Evolutionary conservation across 2,888 invertebrate genomes (phyloP).

Genomic region (Nomada flava): DNA sequence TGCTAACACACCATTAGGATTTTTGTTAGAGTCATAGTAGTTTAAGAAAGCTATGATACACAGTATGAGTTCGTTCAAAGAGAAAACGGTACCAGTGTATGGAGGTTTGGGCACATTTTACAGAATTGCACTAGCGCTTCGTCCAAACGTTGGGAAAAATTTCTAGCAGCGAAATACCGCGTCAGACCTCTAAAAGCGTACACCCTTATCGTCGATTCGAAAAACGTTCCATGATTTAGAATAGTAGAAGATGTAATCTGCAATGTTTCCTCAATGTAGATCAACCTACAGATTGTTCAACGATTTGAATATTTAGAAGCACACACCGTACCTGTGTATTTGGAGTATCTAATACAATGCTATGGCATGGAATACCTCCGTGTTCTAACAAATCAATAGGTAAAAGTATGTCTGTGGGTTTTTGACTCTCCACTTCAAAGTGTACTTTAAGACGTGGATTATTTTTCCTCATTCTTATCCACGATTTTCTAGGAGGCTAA

Average conservation of each 20-base stretch:
- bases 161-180: constrained; percentile 87
- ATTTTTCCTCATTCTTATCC: constrained; percentile 85
- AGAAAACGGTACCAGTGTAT: constrained; percentile 87
- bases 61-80: constrained; percentile 63
- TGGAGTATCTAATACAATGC: constrained; percentile 80
- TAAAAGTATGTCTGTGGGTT: constrained; percentile 87
- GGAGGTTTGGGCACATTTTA: constrained; percentile 88
- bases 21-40: constrained; percentile 59
- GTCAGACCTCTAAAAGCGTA: constrained; percentile 90
- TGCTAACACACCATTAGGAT: constrained; percentile 60
- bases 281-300: not conserved
- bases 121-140: constrained; percentile 88
- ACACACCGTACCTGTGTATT: constrained; percentile 74
- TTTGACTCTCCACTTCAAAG: constrained; percentile 87
- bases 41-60: constrained; percentile 48
- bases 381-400: constrained; percentile 82
- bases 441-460: constrained; percentile 89
- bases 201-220: constrained; percentile 85
- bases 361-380: constrained; percentile 79
- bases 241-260: constrained; percentile 75
- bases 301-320: not conserved
- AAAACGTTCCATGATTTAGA: constrained; percentile 78
- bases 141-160: constrained; percentile 90
- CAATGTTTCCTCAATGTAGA: constrained; percentile 25
- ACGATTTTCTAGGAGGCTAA: constrained; percentile 81